Evolutionary conservation across 1,140 invertebrate genomes (phyloP).

Genomic region (Hetaerina americana): DNA sequence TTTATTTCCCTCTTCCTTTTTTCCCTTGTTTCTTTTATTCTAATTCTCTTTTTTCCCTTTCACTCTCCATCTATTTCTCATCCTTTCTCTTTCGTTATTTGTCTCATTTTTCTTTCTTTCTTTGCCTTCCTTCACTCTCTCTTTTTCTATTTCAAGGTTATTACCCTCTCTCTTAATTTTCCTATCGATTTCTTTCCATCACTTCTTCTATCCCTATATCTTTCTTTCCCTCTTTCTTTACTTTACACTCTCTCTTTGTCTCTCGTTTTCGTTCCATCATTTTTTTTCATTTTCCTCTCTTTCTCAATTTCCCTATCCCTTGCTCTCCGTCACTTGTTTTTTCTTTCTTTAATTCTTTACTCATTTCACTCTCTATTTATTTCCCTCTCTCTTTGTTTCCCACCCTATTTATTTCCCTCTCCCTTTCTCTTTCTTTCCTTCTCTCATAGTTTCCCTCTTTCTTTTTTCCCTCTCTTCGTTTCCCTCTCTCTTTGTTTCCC

Average conservation of each 20-base stretch:
- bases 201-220: background rate
- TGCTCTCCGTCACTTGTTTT: background rate
- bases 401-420: background rate
- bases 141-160: background rate
- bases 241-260: background rate
- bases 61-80: background rate
- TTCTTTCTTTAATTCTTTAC: background rate
- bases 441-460: background rate
- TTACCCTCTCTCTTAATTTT: background rate
- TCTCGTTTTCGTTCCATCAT: no score
- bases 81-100: background rate
- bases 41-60: background rate
- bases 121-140: background rate
- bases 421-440: background rate
- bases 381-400: background rate
- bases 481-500: background rate
- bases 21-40: background rate
- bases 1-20: background rate
- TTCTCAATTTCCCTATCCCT: background rate
- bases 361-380: background rate
- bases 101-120: background rate
- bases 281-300: background rate
- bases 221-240: background rate
- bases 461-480: background rate
- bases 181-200: background rate